Conservation (phyloP, 1,140 invertebrate species). For the Drosophila fuyamai region DNA sequence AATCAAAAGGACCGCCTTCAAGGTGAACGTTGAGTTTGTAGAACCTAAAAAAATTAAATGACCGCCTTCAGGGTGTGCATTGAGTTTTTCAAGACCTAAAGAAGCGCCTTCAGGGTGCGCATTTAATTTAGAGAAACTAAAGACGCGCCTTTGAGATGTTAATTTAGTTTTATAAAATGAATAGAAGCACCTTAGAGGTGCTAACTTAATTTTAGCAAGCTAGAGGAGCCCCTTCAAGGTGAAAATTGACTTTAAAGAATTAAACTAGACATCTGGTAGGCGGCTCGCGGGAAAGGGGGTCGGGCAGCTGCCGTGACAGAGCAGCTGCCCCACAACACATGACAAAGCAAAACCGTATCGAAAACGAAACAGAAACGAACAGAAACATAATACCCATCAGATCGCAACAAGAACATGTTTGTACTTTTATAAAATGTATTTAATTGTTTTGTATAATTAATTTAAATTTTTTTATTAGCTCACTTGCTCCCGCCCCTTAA, state of each 20-base stretch:
- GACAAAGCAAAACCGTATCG: constrained; percentile 54
- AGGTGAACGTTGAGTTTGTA: not conserved
- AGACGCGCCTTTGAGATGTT: constrained; percentile 3
- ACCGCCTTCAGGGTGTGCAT: constrained; percentile 1
- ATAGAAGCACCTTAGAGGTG: constrained; percentile 8
- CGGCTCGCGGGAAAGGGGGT: not conserved
- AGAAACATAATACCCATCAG: constrained; percentile 29
- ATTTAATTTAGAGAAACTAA: constrained; percentile 8
- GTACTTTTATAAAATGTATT: constrained; percentile 76
- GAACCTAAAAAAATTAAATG: not conserved
- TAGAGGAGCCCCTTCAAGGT: not conserved
- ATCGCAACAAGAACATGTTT: constrained; percentile 54
- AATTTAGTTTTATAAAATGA: constrained; percentile 4
- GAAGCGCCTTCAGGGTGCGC: not conserved
- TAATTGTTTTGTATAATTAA: constrained; percentile 67
- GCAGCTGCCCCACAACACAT: constrained; percentile 34
- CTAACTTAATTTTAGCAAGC: not conserved
- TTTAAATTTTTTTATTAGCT: constrained; percentile 67
- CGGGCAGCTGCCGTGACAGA: constrained; percentile 66
- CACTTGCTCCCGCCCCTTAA: constrained; percentile 55
- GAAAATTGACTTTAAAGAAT: constrained; percentile 1
- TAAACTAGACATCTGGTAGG: constrained; percentile 6
- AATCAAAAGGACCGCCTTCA: not conserved
- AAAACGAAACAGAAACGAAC: constrained; percentile 18
- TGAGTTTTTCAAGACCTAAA: not conserved